Evolutionary conservation across 2,888 invertebrate species (phyloP), one percentile per base, ranked within the genome.

Genomic region (Heliconius charithonia): DNA sequence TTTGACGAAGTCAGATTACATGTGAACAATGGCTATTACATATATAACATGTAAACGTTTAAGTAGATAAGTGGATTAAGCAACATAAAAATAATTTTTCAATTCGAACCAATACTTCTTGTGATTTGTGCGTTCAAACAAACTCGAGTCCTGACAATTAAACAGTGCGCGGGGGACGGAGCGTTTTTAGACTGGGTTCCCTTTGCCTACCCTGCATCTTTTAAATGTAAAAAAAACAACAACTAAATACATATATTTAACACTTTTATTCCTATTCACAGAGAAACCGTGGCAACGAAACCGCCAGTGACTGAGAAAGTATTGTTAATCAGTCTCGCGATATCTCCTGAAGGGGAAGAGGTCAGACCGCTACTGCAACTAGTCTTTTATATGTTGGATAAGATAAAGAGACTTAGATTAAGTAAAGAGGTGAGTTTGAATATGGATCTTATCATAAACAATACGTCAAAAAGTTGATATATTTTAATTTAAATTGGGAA

Each of bases 331-430:
- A 97, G 98, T 78, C 96, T 99, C 84, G 96, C 97, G 75, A 95
- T 96, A 84, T 95, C 96, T 12, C 93, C 96, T 76, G 96, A 96
- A 83, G 96, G 97, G 88, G 97, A 97, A 82, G 96, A 96, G 85
- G 96, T 98, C 87, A 96, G 97, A 82, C 98, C 98, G 16, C 93
- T 99, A 84, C 95, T 99, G 89, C 96, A 97, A 86, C 96, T 99
- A 84, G 97, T 99, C 45, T 98, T 99, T 95, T 97, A 99, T 92
- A 96, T 98, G 83, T 96, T 99, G 87, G 99, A 99, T 90, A 98
- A 98, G 92, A 96, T 99, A 84, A 97, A 98, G 88, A 95, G 98
- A 80, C 97, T 98, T 83, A 96, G 97, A 87, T 96, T 99, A 77
- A 97, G 98, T 83, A 98, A 98, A 93, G 99, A 99, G 97, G 98